These are phyloP conservation scores for Cyprinus carpio DNA, from an alignment of 2,113 vertebrate species.

Conservation along the genomic window DNA sequence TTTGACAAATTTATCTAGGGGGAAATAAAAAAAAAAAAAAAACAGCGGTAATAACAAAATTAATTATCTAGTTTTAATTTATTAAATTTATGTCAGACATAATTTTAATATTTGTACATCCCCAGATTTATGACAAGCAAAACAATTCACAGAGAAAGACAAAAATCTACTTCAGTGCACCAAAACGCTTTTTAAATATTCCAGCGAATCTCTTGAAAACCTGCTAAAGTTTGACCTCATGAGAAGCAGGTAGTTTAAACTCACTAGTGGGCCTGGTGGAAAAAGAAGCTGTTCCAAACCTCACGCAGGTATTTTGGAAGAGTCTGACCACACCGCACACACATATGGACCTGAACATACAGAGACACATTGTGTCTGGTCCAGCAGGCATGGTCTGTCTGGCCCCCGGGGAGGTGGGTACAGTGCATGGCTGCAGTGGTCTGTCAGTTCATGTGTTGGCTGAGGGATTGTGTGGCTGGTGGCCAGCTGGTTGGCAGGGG, in stretches of 20 bases:
- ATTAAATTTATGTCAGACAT: background rate
- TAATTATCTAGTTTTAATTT: background rate
- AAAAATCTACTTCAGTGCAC: background rate
- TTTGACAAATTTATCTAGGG: background rate
- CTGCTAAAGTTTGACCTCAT: background rate
- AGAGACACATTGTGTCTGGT: conserved; percentile 47
- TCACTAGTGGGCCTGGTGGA: conserved; percentile 35
- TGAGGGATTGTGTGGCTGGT: conserved; percentile 21
- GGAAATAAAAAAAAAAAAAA: no score
- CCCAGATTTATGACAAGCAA: background rate
- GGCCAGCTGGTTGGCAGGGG: conserved; percentile 49
- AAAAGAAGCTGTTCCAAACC: conserved; percentile 45
- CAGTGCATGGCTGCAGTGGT: conserved; percentile 20
- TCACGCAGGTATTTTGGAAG: conserved; percentile 40
- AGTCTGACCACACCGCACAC: conserved; percentile 37
- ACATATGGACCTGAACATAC: conserved; percentile 36
- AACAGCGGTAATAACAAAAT: background rate
- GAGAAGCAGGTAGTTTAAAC: background rate
- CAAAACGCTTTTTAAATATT: background rate
- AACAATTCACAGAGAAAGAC: background rate
- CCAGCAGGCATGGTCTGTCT: background rate
- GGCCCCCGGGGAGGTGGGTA: conserved; percentile 16
- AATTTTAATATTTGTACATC: background rate
- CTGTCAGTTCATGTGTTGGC: conserved; percentile 41
- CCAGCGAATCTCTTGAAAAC: background rate